Evolutionary conservation across 2,888 invertebrate genomes (phyloP).

Genomic region (Perdita meconis): DNA sequence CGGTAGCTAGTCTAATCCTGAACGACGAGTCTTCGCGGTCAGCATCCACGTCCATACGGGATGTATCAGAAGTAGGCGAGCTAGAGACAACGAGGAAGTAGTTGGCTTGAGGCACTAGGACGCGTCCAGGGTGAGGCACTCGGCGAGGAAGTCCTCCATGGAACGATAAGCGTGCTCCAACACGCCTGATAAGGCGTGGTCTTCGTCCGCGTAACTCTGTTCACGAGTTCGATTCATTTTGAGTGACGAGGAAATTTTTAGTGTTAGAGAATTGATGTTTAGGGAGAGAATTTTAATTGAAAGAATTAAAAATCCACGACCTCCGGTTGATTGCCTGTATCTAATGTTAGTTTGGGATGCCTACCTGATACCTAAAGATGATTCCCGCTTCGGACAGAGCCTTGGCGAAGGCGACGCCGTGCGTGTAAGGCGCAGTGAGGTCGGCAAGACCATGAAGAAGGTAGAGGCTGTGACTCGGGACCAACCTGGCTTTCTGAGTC

Average conservation of each 20-base stretch:
- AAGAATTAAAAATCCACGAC: too few species aligned
- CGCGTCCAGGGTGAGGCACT: conserved; percentile 95
- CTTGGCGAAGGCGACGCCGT: conserved; percentile 94
- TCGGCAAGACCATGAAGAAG: conserved; percentile 97
- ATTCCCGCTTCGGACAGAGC: conserved; percentile 95
- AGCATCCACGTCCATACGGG: conserved; percentile 50
- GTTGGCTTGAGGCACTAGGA: conserved; percentile 84
- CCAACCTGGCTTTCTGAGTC: conserved; percentile 93
- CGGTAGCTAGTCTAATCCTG: conserved; percentile 32
- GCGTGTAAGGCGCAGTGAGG: conserved; percentile 96
- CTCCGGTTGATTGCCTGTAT: too few species aligned
- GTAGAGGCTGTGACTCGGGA: conserved; percentile 94
- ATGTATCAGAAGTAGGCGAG: conserved; percentile 71
- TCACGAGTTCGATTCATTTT: conserved; percentile 57
- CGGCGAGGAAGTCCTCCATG: conserved; percentile 96
- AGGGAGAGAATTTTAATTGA: too few species aligned
- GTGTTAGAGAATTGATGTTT: too few species aligned
- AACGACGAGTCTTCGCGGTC: conserved; percentile 43
- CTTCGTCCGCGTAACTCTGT: conserved; percentile 97
- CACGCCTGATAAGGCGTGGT: conserved; percentile 93
- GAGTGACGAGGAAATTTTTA: too few species aligned
- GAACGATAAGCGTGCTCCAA: conserved; percentile 96
- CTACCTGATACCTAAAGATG: conserved; percentile 96
- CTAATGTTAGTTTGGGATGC: background rate
- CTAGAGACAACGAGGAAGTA: conserved; percentile 78